phyloP scores from a whole-genome alignment of 2,797 vertebrate species.

The Gallinago stenura region DNA sequence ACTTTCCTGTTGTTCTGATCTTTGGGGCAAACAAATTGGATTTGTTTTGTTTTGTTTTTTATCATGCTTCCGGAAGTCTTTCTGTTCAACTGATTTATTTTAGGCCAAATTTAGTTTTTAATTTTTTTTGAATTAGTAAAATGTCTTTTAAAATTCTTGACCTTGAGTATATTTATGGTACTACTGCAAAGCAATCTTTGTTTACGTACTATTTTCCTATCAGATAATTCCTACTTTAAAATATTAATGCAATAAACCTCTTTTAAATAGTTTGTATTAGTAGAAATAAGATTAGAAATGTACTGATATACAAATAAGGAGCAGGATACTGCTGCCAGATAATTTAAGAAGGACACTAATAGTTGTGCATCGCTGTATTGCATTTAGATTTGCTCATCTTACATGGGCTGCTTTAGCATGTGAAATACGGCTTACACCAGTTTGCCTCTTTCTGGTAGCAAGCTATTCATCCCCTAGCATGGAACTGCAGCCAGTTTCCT shows the following conservation, averaged over 20 bases:
- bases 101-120: background rate
- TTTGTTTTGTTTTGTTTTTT: background rate
- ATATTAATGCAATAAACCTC: background rate
- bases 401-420: background rate
- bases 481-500: background rate
- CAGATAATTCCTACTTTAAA: background rate
- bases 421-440: background rate
- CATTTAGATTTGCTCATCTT: background rate
- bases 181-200: background rate
- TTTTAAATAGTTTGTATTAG: background rate
- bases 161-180: background rate
- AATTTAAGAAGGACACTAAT: background rate
- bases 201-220: background rate
- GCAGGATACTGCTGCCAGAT: background rate
- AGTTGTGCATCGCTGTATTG: background rate
- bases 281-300: background rate
- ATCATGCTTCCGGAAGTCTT: background rate
- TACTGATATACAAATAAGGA: background rate
- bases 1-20: background rate
- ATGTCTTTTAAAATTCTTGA: background rate
- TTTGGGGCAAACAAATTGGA: background rate
- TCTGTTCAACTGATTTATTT: background rate
- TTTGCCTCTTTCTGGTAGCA: background rate
- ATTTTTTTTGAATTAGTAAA: background rate
- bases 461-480: rapidly evolving